A percentile compares a stretch with the other conserved stretches of the same genome.
phyloP scores from a whole-genome alignment of 2,797 vertebrate species.

The Thaleichthys pacificus region DNA sequence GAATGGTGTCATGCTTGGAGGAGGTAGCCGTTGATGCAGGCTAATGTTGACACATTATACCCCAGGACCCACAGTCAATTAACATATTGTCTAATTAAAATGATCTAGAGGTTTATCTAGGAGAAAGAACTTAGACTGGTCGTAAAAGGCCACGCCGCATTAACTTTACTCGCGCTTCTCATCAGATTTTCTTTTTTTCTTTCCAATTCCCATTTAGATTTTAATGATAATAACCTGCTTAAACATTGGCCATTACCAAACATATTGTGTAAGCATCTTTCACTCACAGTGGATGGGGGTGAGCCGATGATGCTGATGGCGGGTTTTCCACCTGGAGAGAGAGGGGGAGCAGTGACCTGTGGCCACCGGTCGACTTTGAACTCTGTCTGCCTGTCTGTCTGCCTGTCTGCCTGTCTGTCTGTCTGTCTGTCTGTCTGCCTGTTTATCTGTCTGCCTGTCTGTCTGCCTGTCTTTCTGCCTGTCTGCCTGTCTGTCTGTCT shows the following conservation, averaged over 20 bases:
- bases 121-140: constrained; percentile 58
- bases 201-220: constrained; percentile 61
- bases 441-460: neutral
- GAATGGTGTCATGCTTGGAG: constrained; percentile 45
- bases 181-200: constrained; percentile 44
- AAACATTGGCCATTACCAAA: constrained; percentile 58
- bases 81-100: constrained; percentile 80
- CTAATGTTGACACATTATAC: constrained; percentile 73
- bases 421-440: neutral
- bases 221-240: constrained; percentile 66
- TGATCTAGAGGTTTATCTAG: constrained; percentile 70
- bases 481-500: neutral
- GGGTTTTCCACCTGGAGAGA: constrained; percentile 27
- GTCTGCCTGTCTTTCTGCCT: neutral
- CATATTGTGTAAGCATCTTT: constrained; percentile 56
- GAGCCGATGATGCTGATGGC: constrained; percentile 7
- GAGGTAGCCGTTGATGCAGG: constrained; percentile 62
- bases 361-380: constrained; percentile 41
- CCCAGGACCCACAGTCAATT: constrained; percentile 73
- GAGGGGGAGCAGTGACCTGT: constrained; percentile 8
- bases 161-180: constrained; percentile 66
- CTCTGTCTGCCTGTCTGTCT: constrained; percentile 29
- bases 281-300: constrained; percentile 15
- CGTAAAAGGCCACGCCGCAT: constrained; percentile 66
- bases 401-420: neutral